Percentiles rank a stretch among this genome's conserved stretches.
Conservation (phyloP, 1,140 invertebrate genomes). For the Lepidurus apus region DNA sequence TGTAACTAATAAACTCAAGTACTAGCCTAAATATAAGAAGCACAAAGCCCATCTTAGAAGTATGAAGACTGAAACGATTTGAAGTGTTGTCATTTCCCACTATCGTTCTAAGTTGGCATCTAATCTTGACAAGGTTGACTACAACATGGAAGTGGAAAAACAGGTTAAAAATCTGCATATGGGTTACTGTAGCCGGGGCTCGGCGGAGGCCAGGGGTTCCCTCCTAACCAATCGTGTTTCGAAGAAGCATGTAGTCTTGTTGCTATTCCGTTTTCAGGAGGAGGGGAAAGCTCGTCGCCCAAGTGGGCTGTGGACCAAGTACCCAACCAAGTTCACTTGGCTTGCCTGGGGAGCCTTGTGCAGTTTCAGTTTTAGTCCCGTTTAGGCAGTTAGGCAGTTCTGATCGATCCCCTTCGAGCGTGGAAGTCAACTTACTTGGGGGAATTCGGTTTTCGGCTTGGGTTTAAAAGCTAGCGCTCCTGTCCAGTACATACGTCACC, state of each 20-base stretch:
- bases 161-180: no score
- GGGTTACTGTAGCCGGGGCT: background rate
- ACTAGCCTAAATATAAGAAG: no score
- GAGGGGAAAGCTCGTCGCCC: background rate
- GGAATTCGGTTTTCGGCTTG: background rate
- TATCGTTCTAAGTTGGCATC: no score
- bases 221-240: constrained; percentile 1
- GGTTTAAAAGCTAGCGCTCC: background rate
- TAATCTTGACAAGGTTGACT: no score
- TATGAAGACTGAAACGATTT: no score
- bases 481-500: background rate
- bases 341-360: background rate
- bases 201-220: background rate
- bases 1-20: no score
- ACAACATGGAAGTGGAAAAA: no score
- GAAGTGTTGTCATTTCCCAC: no score
- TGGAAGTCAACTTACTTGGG: background rate
- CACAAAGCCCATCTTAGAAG: no score
- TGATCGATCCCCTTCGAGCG: background rate
- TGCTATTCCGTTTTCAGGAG: background rate
- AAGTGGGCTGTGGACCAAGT: no score
- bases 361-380: background rate
- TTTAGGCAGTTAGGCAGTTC: background rate
- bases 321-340: background rate
- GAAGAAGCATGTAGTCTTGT: background rate